A percentile compares a stretch with the other conserved stretches of the same genome.
Evolutionary conservation across 2,113 vertebrate genomes (phyloP).

Genomic region (Otis tarda): DNA sequence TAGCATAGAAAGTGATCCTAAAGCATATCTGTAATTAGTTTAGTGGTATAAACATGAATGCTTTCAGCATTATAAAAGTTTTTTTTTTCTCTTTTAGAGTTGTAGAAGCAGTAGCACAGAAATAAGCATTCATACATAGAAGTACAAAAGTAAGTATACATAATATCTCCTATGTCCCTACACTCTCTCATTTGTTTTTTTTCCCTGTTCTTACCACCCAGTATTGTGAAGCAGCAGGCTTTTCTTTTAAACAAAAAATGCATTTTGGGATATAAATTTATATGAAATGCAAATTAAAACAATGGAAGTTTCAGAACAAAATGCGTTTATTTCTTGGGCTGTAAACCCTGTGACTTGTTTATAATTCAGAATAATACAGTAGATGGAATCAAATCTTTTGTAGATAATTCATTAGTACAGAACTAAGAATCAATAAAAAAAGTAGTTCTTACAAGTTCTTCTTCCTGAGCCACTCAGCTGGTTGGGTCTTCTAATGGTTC

Average conservation of each 20-base stretch:
- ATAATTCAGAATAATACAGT: not conserved
- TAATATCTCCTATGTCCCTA: not conserved
- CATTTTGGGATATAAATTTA: not conserved
- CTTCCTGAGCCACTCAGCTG: not conserved
- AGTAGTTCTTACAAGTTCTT: not conserved
- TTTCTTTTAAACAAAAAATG: not conserved
- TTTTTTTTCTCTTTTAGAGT: not conserved
- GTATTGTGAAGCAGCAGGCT: not conserved
- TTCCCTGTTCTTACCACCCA: not conserved
- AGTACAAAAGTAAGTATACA: not conserved
- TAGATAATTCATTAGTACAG: not conserved
- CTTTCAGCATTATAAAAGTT: not conserved
- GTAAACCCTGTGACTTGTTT: not conserved
- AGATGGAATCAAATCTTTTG: not conserved
- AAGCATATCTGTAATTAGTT: not conserved
- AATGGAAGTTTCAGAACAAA: not conserved
- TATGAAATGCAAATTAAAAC: not conserved
- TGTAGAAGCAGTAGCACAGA: not conserved
- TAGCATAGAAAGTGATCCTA: not conserved
- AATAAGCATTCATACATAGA: not conserved
- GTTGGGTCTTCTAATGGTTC: not conserved
- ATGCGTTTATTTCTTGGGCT: not conserved
- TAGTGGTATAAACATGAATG: not conserved
- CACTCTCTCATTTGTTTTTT: rapidly evolving
- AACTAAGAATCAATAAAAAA: not conserved